Base-by-base conservation (phyloP, 2,888 invertebrate species). In the Sarcophaga caerulescens region DNA sequence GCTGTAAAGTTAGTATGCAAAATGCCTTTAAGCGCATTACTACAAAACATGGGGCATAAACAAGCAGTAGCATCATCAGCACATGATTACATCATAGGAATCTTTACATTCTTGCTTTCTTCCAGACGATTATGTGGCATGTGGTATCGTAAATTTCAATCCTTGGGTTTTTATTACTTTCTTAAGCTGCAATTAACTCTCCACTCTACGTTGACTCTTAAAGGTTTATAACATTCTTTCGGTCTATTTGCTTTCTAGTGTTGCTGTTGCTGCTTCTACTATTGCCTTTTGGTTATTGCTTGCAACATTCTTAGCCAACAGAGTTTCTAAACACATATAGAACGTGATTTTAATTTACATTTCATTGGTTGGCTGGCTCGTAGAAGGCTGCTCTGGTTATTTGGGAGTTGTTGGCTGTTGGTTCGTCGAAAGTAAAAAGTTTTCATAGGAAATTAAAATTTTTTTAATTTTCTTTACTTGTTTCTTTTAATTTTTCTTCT, bases 281-380 rank as follows among this genome's bases (percentile, higher is more conserved):
- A 21, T 25, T 69, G 25, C 4, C 21, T 47, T 60, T 68, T 69
- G 23, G 52, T 68, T 47, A 66, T 14, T 69, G 62, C 23, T 68
- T 74, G 73, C 69, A 83, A 78, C 62, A 68, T 52, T 52, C 10
- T 17, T 4, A 52, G 3, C 1, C 14, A 4, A 1, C 17, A 2
- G 52, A 17, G 17, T 52, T 52, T 4, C n/a, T n/a, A n/a, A 17
- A 4, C 4, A 35, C 70, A 63, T 66, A 66, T 12, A 52, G 12
- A 12, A 71, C 63, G 11, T 71, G 60, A 77, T 77, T 83, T 77
- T 83, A 75, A 74, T 82, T 85, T 85, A 79, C 78, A 69, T 73
- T 85, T 79, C 69, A 75, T 17, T 17, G 52, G 14, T 52, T 52
- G 52, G 14, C 17, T 52, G 52, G 4, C 5, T 52, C 17, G 0